Conservation (phyloP, 2,888 invertebrate genomes). For the Reticulitermes lucifugus region DNA sequence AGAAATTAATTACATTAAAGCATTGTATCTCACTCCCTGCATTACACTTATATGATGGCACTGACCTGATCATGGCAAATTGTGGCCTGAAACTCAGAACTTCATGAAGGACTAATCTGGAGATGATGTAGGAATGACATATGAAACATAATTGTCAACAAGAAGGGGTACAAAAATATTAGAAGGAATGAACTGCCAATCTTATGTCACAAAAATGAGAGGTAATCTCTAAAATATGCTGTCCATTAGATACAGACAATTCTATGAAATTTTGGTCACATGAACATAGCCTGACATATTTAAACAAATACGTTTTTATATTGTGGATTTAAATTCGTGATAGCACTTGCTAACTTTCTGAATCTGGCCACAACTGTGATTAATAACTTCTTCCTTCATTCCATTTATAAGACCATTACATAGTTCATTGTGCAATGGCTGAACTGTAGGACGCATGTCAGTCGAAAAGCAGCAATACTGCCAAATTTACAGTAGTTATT, state of each 20-base stretch:
- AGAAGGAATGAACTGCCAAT: background rate
- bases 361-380: background rate
- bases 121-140: background rate
- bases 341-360: background rate
- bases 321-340: background rate
- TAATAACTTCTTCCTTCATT: background rate
- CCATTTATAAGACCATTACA: too few relatives aligned
- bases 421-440: background rate
- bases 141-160: background rate
- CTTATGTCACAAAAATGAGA: background rate
- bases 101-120: background rate
- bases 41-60: constrained; percentile 13
- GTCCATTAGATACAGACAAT: background rate
- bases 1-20: constrained; percentile 10
- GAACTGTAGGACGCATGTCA: background rate
- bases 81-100: constrained; percentile 4
- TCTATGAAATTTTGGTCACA: background rate
- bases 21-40: background rate
- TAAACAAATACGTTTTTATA: background rate
- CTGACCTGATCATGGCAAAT: background rate
- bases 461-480: background rate
- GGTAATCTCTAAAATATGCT: background rate
- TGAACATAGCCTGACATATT: background rate
- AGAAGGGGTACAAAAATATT: background rate
- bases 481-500: background rate